Evolutionary conservation across 2,797 vertebrate species (phyloP).

Genomic region (Oophaga sylvatica): DNA sequence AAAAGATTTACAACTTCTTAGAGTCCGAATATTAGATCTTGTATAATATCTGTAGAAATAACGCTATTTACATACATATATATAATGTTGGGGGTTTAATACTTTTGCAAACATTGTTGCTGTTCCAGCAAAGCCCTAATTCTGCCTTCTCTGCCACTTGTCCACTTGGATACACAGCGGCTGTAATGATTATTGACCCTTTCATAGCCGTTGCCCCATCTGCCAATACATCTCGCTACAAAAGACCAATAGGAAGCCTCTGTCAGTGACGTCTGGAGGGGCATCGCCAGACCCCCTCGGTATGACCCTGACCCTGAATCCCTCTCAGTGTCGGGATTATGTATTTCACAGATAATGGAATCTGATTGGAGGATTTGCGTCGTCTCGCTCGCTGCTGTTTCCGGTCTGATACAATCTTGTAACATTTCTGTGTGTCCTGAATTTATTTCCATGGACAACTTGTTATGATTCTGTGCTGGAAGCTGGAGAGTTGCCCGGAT

Average conservation of each 20-base stretch:
- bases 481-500: not conserved
- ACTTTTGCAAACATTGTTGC: no score
- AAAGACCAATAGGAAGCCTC: not conserved
- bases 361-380: not conserved
- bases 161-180: not conserved
- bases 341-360: not conserved
- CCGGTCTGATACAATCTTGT: not conserved
- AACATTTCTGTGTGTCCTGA: constrained; percentile 18
- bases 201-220: not conserved
- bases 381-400: not conserved
- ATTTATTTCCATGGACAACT: not conserved
- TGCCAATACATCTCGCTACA: not conserved
- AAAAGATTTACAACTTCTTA: no score
- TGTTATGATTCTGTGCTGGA: not conserved
- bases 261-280: not conserved
- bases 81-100: no score
- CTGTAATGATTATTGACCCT: not conserved
- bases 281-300: no score
- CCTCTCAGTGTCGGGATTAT: not conserved
- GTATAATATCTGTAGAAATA: no score
- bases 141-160: not conserved
- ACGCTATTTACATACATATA: no score
- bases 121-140: no score
- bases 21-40: no score
- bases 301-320: no score